These are phyloP conservation scores for Formica exsecta DNA, from an alignment of 1,140 invertebrate species.

Conservation along the genomic window DNA sequence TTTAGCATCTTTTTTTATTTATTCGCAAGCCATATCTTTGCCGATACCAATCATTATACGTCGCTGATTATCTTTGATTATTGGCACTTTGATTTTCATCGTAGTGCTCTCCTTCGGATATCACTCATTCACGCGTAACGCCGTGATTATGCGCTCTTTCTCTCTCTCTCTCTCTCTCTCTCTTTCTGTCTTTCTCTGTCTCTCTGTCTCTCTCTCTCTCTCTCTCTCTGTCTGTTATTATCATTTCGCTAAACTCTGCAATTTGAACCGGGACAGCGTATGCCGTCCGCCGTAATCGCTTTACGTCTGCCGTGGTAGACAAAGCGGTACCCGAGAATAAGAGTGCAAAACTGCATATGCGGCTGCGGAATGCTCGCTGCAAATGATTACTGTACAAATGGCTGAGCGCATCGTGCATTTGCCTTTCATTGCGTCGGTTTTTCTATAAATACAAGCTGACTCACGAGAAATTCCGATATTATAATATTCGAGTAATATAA, in stretches of 20 bases:
- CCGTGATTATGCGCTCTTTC: conserved; percentile 40
- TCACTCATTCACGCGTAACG: conserved; percentile 57
- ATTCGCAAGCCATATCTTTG: not conserved
- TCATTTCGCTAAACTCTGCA: conserved; percentile 59
- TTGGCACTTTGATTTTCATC: conserved; percentile 46
- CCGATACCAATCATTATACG: conserved; percentile 15
- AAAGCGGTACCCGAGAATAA: conserved; percentile 53
- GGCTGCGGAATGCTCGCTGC: conserved; percentile 6
- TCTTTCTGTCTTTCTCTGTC: too few species aligned
- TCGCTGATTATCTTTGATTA: conserved; percentile 43
- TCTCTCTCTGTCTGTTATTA: conserved; percentile 23
- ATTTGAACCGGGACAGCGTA: conserved; percentile 40
- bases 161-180: too few species aligned
- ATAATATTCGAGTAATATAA: not conserved
- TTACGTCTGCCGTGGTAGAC: conserved; percentile 32
- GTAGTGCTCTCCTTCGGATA: conserved; percentile 1
- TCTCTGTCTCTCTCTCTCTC: too few species aligned
- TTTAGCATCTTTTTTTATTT: conserved; percentile 30
- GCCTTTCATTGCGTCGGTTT: conserved; percentile 30
- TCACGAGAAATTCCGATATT: not conserved
- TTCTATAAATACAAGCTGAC: not conserved
- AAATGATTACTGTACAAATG: conserved; percentile 26
- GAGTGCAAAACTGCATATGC: conserved; percentile 35
- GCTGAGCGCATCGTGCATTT: not conserved
- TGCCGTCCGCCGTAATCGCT: conserved; percentile 37